A percentile compares a stretch with the other conserved stretches of the same genome.
phyloP scores from a whole-genome alignment of 2,888 invertebrate genomes.

The Itoplectis maculator region DNA sequence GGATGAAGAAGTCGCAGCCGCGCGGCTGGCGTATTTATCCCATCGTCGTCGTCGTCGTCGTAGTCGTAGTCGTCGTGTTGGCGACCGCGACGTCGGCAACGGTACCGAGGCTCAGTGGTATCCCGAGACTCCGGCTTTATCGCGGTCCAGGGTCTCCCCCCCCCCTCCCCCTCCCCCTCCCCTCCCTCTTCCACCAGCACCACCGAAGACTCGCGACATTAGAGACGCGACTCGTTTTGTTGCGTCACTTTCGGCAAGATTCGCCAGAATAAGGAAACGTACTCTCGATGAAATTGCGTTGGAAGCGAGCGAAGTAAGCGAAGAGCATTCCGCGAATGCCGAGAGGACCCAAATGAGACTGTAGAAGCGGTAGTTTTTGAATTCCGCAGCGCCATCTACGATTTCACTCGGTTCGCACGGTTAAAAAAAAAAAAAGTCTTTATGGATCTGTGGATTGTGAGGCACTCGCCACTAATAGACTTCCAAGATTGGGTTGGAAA shows the following conservation, averaged over 20 bases:
- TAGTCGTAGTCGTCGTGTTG: constrained; percentile 59
- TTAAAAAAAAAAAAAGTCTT: no score
- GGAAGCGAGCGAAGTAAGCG: neutral
- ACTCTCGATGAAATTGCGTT: neutral
- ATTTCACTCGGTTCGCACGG: no score
- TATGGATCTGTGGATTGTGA: no score
- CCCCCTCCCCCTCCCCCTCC: no score
- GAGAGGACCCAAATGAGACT: neutral
- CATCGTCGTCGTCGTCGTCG: no score
- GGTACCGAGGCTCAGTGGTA: constrained; percentile 61
- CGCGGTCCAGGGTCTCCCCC: constrained; percentile 14
- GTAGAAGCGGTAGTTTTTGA: neutral
- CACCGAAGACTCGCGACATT: no score
- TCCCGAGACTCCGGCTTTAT: constrained; percentile 47
- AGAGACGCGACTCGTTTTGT: neutral
- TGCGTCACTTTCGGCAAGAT: constrained; percentile 9
- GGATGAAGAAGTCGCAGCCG: constrained; percentile 30
- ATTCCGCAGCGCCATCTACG: no score
- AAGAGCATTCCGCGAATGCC: neutral
- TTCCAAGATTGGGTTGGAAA: no score
- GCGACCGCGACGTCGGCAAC: constrained; percentile 46
- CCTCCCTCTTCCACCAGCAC: no score
- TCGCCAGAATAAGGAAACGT: constrained; percentile 9
- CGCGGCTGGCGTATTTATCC: constrained; percentile 17
- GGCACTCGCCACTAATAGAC: no score